These are phyloP conservation scores for Cherax quadricarinatus DNA, from an alignment of 1,140 invertebrate genomes.

Conservation along the genomic window DNA sequence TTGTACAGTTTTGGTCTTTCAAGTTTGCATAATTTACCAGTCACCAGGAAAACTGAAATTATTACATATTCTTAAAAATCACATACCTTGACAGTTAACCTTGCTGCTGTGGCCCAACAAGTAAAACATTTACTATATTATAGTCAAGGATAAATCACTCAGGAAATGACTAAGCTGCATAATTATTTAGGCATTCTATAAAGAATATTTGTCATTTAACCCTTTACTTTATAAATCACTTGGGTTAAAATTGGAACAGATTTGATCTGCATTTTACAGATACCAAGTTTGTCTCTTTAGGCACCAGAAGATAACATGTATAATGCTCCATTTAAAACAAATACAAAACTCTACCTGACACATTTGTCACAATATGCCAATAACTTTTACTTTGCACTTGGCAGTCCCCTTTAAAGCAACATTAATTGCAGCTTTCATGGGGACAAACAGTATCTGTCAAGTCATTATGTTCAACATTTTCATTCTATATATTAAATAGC, in stretches of 20 bases:
- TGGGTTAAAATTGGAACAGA: slow-evolving; percentile 14
- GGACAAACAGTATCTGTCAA: not conserved
- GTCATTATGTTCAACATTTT: not conserved
- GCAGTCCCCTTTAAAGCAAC: not conserved
- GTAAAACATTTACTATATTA: not conserved
- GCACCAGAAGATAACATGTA: slow-evolving; percentile 26
- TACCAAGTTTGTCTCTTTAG: slow-evolving; percentile 1
- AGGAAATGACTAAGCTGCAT: slow-evolving; percentile 35
- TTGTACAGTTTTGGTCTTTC: slow-evolving; percentile 59
- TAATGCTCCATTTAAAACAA: slow-evolving; percentile 31
- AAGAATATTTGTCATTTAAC: slow-evolving; percentile 33
- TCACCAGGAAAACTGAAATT: slow-evolving; percentile 53
- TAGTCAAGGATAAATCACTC: slow-evolving; percentile 1
- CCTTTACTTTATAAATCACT: not conserved
- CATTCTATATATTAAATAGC: slow-evolving; percentile 14
- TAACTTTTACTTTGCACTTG: slow-evolving; percentile 5
- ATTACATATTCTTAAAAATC: slow-evolving; percentile 32
- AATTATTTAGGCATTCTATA: slow-evolving; percentile 28
- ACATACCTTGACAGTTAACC: slow-evolving; percentile 50
- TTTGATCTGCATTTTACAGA: slow-evolving; percentile 11
- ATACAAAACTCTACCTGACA: slow-evolving; percentile 15
- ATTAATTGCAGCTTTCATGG: slow-evolving; percentile 9
- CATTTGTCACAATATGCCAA: slow-evolving; percentile 22
- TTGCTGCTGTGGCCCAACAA: slow-evolving; percentile 30
- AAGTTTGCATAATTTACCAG: slow-evolving; percentile 37